Evolutionary conservation across 2,797 vertebrate genomes (phyloP).

Genomic region (Danio albolineatus): DNA sequence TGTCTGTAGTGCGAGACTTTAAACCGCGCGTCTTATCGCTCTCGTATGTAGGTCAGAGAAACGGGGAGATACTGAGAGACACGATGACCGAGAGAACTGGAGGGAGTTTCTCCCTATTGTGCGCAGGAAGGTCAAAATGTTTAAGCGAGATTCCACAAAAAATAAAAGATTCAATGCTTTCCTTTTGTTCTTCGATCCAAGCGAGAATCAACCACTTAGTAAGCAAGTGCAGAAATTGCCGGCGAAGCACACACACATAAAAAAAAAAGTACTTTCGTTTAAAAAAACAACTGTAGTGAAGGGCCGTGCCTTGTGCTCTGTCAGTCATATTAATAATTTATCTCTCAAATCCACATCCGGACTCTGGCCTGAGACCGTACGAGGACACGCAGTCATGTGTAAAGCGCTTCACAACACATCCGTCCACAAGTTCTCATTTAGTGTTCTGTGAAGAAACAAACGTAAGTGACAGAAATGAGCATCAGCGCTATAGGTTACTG

Average conservation of each 20-base stretch:
- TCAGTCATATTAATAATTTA: slow-evolving; percentile 31
- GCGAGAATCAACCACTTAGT: slow-evolving; percentile 21
- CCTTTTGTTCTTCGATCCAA: slow-evolving; percentile 27
- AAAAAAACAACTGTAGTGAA: neutral
- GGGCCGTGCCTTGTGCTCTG: neutral
- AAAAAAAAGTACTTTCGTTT: neutral
- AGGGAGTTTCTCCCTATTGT: slow-evolving; percentile 18
- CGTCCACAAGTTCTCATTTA: slow-evolving; percentile 33
- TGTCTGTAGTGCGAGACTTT: slow-evolving; percentile 30
- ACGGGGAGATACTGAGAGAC: neutral
- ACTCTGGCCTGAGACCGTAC: neutral
- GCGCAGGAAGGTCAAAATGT: slow-evolving; percentile 17
- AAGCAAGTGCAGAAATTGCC: slow-evolving; percentile 1
- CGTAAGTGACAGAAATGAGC: slow-evolving; percentile 26
- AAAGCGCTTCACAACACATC: slow-evolving; percentile 14
- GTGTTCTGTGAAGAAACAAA: slow-evolving; percentile 35
- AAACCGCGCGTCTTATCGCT: neutral
- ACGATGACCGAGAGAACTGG: neutral
- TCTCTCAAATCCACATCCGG: neutral
- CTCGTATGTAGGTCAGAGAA: slow-evolving; percentile 26
- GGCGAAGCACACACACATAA: neutral
- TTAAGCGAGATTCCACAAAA: neutral
- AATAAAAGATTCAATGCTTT: neutral
- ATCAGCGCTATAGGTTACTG: slow-evolving; percentile 1
- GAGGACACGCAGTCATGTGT: neutral